These are phyloP conservation scores for Leptopilina myrica DNA, from an alignment of 2,888 invertebrate genomes.

Conservation along the genomic window DNA sequence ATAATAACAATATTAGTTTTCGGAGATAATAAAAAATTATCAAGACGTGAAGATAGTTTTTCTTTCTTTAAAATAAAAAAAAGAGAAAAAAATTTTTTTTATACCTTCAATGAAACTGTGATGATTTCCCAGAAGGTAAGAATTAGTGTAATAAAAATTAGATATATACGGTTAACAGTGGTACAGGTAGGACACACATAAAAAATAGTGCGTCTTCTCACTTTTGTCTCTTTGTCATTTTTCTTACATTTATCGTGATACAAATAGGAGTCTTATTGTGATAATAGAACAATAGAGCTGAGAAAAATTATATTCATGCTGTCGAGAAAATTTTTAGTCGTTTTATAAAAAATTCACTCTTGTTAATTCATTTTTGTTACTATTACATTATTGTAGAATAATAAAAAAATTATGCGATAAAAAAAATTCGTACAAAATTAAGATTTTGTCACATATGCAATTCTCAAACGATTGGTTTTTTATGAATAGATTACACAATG, in stretches of 20 bases:
- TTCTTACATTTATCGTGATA: neutral
- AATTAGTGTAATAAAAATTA: neutral
- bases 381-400: neutral
- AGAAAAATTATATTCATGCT: constrained; percentile 1
- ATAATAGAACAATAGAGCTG: neutral
- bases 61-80: too few relatives aligned
- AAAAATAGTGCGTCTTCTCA: constrained; percentile 18
- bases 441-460: neutral
- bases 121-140: neutral
- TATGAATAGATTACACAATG: constrained; percentile 1
- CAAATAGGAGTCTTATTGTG: constrained; percentile 6
- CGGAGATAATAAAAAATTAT: neutral
- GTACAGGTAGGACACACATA: constrained; percentile 24
- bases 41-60: neutral
- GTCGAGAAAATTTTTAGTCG: neutral
- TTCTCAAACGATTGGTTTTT: neutral
- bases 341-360: neutral
- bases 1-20: neutral
- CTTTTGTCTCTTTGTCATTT: constrained; percentile 12
- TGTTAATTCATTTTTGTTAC: neutral
- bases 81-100: neutral
- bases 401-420: neutral
- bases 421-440: neutral
- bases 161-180: constrained; percentile 5
- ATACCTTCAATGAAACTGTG: neutral